Evolutionary conservation across 1,140 invertebrate genomes (phyloP).

Genomic region (Tetraneura akinire): DNA sequence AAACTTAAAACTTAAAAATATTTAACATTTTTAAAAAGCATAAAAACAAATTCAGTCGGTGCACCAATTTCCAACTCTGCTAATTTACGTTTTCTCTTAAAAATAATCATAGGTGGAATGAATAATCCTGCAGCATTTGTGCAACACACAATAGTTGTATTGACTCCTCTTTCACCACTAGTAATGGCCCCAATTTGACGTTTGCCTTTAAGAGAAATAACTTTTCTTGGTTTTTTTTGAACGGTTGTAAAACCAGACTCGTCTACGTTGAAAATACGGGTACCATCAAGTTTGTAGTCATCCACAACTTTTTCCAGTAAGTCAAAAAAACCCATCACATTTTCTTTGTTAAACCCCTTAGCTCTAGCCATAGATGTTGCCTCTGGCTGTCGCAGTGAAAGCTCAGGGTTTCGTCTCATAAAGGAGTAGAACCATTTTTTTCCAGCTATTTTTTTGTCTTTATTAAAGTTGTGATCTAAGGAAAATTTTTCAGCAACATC

Average conservation of each 20-base stretch:
- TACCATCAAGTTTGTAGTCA: not conserved
- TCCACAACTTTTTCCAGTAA: not conserved
- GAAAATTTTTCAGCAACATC: slow-evolving; percentile 51
- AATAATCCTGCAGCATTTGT: too few relatives aligned
- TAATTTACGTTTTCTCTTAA: too few relatives aligned
- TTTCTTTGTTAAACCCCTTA: slow-evolving; percentile 58
- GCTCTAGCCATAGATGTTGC: slow-evolving; percentile 58
- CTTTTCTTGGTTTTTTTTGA: slow-evolving; percentile 56
- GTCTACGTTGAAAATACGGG: slow-evolving; percentile 58
- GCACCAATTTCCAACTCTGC: too few relatives aligned
- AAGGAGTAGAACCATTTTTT: slow-evolving; percentile 48
- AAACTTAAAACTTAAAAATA: too few relatives aligned
- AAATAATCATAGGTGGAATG: too few relatives aligned
- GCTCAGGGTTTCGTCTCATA: too few relatives aligned
- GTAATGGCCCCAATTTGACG: slow-evolving; percentile 59
- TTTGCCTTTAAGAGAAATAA: slow-evolving; percentile 56
- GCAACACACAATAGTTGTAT: slow-evolving; percentile 59
- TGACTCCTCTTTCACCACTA: slow-evolving; percentile 59
- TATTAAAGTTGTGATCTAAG: slow-evolving; percentile 37
- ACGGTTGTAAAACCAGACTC: too few relatives aligned
- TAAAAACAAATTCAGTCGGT: too few relatives aligned
- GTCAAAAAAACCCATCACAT: slow-evolving; percentile 42
- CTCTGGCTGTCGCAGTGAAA: slow-evolving; percentile 59
- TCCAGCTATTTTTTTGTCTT: slow-evolving; percentile 33
- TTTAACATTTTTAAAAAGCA: too few relatives aligned